These are phyloP conservation scores for Chascanopsetta lugubris DNA, from an alignment of 2,113 vertebrate species.

Conservation along the genomic window DNA sequence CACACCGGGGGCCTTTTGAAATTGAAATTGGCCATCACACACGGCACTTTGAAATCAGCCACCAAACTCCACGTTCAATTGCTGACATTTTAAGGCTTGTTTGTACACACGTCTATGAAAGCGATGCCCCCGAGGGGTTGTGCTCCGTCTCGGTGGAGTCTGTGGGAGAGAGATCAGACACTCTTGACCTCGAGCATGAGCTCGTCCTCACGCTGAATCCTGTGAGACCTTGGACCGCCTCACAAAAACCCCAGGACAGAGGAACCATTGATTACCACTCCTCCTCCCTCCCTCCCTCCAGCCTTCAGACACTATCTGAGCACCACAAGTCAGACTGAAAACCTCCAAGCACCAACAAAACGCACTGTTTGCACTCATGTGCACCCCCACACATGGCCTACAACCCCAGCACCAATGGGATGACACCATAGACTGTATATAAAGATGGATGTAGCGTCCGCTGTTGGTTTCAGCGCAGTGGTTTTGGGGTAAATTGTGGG, in stretches of 20 bases:
- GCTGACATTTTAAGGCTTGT: conserved; percentile 48
- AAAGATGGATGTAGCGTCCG: too few species aligned
- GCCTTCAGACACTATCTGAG: conserved; percentile 45
- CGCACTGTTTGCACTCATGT: conserved; percentile 37
- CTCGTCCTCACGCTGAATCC: conserved; percentile 66
- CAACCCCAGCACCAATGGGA: conserved; percentile 33
- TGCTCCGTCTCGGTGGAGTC: conserved; percentile 47
- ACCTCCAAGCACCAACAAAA: conserved; percentile 37
- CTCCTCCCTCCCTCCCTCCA: conserved; percentile 37
- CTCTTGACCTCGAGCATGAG: conserved; percentile 68
- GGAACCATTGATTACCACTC: conserved; percentile 69
- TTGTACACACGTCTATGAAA: conserved; percentile 55
- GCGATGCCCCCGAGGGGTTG: conserved; percentile 43
- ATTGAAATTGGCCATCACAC: conserved; percentile 18
- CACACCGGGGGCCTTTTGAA: conserved; percentile 26
- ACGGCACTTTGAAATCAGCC: conserved; percentile 15
- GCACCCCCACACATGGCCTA: conserved; percentile 36
- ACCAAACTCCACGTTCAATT: conserved; percentile 8
- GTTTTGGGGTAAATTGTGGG: too few species aligned
- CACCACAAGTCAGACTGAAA: conserved; percentile 45
- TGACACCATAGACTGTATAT: too few species aligned
- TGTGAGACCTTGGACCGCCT: conserved; percentile 67
- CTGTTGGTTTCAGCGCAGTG: too few species aligned
- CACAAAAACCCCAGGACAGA: conserved; percentile 69
- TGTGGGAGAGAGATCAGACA: conserved; percentile 59